A percentile compares a stretch with the other conserved stretches of the same genome.
phyloP scores from a whole-genome alignment of 2,888 invertebrate species.

The Hemaris fuciformis region DNA sequence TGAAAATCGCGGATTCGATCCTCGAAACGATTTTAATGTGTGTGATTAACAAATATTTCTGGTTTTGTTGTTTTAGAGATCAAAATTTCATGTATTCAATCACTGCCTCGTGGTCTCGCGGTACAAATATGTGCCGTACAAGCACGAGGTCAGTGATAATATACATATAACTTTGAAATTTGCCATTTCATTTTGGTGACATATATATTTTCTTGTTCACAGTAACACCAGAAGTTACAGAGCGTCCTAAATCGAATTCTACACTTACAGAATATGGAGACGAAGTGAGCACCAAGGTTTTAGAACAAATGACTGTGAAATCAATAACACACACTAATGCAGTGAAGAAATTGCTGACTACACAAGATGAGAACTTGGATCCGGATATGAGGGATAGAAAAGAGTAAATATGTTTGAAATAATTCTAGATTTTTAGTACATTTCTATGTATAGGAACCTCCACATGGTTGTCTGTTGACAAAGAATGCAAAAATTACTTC shows the following conservation, averaged over 20 bases:
- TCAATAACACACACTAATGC: conserved; percentile 48
- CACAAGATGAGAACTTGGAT: conserved; percentile 39
- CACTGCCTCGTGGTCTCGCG: no score
- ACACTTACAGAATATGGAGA: conserved; percentile 48
- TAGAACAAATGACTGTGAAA: conserved; percentile 56
- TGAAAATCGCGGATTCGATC: no score
- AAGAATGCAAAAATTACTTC: no score
- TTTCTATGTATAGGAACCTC: no score
- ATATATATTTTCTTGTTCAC: conserved; percentile 10
- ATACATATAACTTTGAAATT: no score
- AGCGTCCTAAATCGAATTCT: conserved; percentile 32
- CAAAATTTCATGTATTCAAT: no score
- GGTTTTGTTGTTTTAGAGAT: background rate
- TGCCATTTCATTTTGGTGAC: no score
- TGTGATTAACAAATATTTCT: no score
- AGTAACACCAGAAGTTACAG: conserved; percentile 42
- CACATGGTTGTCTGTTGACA: no score
- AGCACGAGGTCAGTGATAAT: no score
- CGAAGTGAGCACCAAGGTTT: conserved; percentile 41
- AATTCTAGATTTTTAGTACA: background rate
- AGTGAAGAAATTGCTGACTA: conserved; percentile 45
- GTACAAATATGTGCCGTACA: no score
- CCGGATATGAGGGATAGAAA: conserved; percentile 52
- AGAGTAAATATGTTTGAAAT: conserved; percentile 41
- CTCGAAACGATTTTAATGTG: no score